Evolutionary conservation across 2,113 vertebrate genomes (phyloP), one percentile per base, ranked within the genome.

Genomic region (Microcebus tavaratra): DNA sequence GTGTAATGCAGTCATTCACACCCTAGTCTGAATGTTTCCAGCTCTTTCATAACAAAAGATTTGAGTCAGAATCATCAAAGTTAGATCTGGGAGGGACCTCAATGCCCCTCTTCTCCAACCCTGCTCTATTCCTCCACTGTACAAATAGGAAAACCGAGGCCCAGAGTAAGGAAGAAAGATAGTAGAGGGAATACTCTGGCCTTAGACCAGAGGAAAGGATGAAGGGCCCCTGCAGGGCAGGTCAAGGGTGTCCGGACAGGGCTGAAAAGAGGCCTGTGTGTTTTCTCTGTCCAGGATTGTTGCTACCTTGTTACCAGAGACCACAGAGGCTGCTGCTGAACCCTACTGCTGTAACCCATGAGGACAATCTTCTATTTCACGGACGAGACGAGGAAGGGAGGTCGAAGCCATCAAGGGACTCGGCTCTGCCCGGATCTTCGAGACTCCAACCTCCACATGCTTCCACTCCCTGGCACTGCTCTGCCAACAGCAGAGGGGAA

Each of bases 401-500:
- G 31, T 15, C 27, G 0, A 39, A 88, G 81, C 31, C 8, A 2
- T 15, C 1, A 55, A 42, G 55, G 3, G 57, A 39, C 4, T 25
- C 12, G 3, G 21, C 61, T 34, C 17, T 8, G 48, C 5, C 55
- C 31, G 10, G 67, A 29, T 5, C 36, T n/a, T 15, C 48, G 5
- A 0, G n/a, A 55, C 25, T 45, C 13, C 14, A 3, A 13, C 23
- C 39, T 14, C 34, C 68, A 27, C 0, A 0, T 0, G 12, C 23
- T 53, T 53, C 36, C 45, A 1, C 29, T n/a, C 39, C 45, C 4
- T 31, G 65, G 17, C 1, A 0, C 18, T 6, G 27, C n/a, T 61
- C 63, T 21, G 65, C 63, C 25, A 39, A 50, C 29, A 73, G 75
- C 31, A 1, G 14, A n/a, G 31, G 31, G 61, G 21, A 11, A 57